A percentile compares a stretch with the other conserved stretches of the same genome.
phyloP scores from a whole-genome alignment of 2,113 vertebrate genomes.

The Numida meleagris region DNA sequence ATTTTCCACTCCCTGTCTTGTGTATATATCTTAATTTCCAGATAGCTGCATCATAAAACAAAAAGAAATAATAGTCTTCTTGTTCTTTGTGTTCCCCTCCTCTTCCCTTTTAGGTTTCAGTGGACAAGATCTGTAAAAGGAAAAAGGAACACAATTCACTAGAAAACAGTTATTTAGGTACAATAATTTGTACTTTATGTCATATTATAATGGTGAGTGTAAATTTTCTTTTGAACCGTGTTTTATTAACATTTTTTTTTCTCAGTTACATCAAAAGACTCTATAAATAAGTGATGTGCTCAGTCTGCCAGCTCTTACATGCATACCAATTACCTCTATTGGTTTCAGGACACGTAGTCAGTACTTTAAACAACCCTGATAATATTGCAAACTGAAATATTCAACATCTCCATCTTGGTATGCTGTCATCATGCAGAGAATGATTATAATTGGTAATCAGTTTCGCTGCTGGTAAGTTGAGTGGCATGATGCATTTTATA shows the following conservation, averaged over 20 bases:
- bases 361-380: slow-evolving; percentile 85
- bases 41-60: slow-evolving; percentile 38
- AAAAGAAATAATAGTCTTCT: slow-evolving; percentile 46
- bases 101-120: slow-evolving; percentile 34
- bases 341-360: slow-evolving; percentile 85
- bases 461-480: slow-evolving; percentile 81
- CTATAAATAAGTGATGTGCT: slow-evolving; percentile 87
- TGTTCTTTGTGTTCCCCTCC: not conserved
- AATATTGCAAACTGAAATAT: slow-evolving; percentile 86
- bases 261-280: slow-evolving; percentile 82
- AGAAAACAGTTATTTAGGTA: slow-evolving; percentile 79
- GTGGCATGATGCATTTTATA: slow-evolving; percentile 81
- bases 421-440: slow-evolving; percentile 80
- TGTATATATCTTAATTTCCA: slow-evolving; percentile 52
- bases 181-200: slow-evolving; percentile 82
- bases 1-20: slow-evolving; percentile 16
- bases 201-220: slow-evolving; percentile 78
- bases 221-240: slow-evolving; percentile 84
- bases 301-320: slow-evolving; percentile 80
- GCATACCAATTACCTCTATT: slow-evolving; percentile 87
- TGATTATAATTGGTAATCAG: slow-evolving; percentile 88
- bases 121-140: slow-evolving; percentile 55
- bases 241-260: slow-evolving; percentile 81
- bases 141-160: slow-evolving; percentile 67
- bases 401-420: slow-evolving; percentile 83